These are phyloP conservation scores for Alosa sapidissima DNA, from an alignment of 2,797 vertebrate species.

Conservation along the genomic window DNA sequence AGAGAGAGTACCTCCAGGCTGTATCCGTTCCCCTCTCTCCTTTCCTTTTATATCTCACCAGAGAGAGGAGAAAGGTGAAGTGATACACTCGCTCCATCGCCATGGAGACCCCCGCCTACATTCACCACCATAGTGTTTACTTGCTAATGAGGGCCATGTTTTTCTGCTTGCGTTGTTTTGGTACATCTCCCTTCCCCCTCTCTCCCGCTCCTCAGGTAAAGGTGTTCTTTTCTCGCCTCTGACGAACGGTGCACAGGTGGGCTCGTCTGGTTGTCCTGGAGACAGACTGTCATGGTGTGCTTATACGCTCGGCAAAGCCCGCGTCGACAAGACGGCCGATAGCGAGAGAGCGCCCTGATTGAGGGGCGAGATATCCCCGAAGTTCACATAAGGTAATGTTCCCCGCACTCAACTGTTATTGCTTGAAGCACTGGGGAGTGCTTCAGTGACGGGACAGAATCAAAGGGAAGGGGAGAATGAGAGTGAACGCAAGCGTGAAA, in stretches of 20 bases:
- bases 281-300: conserved; percentile 58
- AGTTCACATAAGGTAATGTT: conserved; percentile 3
- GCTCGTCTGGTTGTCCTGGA: conserved; percentile 34
- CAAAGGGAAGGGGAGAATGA: background rate
- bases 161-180: conserved; percentile 1
- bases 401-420: background rate
- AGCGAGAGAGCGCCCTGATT: background rate
- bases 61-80: conserved; percentile 43
- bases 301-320: conserved; percentile 35
- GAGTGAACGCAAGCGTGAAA: no score
- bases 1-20: background rate
- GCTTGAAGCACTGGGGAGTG: background rate
- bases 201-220: conserved; percentile 26
- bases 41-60: conserved; percentile 10
- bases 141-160: conserved; percentile 47
- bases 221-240: conserved; percentile 21
- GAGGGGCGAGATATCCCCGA: background rate
- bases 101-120: conserved; percentile 52
- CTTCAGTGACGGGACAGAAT: background rate
- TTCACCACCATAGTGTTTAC: conserved; percentile 34
- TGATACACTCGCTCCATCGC: conserved; percentile 33
- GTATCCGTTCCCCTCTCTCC: background rate
- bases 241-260: conserved; percentile 25
- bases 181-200: conserved; percentile 27
- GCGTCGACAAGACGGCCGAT: conserved; percentile 56